Base-by-base conservation (phyloP, 2,888 invertebrate genomes). In the Hermaeophaga mercurialis region DNA sequence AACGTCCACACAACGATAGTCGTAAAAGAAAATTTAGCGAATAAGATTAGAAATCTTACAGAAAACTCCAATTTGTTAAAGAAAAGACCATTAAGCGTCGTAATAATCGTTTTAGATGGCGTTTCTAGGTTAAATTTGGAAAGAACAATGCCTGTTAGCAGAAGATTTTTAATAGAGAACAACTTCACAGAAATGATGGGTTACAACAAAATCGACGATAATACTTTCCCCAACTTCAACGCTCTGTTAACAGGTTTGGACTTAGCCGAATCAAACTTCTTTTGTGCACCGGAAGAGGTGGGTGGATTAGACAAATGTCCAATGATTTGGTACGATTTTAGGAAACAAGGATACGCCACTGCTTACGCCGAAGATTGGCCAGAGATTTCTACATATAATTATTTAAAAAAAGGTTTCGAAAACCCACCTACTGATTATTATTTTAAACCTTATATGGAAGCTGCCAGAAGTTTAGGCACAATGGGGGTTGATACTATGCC, bases 151-250 rank as follows among this genome's bases (percentile, higher is more conserved):
- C 87, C 88, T 0, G 81, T 83, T 68, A 92, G 92, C 0, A 80
- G 83, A 1, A 77, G 81, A 11, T 87, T 85, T 72, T 79, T 95
- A 26, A 78, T 84, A 39, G 81, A 85, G 14, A 84, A 67, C 43
- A 61, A 62, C n/a, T 77, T 77, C 69, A 57, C 71, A 9, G 76
- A 77, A 63, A 69, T 74, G 34, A 62, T 63, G 43, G 75, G 73
- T 1, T 78, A 77, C 56, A 83, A 82, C 63, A 84, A 91, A 84
- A 84, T 91, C 59, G 92, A 86, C 5, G 94, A 94, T 70, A 95
- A 95, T 70, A 95, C 94, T 0, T 92, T 90, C 71, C 93, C 95
- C 0, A 96, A 96, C 76, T 77, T 96, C 45, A 88, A 94, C 83
- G 91, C 94, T 0, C 81, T 90, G 38, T 79, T 91, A 9, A 86